Base-by-base conservation (phyloP, 2,797 vertebrate species). In the Buceros bicornis region DNA sequence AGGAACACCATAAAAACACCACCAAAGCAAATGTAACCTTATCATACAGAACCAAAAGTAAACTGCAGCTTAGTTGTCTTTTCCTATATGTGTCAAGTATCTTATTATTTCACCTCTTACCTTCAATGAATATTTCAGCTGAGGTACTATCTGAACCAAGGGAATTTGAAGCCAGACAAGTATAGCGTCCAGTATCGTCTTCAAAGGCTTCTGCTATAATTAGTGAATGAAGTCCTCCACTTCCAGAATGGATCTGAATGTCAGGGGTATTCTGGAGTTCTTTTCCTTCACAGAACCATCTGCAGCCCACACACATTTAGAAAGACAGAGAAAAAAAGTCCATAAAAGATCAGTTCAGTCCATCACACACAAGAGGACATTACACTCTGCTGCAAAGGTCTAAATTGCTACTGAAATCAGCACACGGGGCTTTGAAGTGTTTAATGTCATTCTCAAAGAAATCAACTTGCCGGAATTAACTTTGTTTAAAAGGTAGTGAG, bases 241-340 rank as follows among this genome's bases (percentile, higher is more conserved):
- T 98, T 94, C 98, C 98, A 90, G 98, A 98, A 85, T 2, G 92
- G 97, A 99, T 99, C 92, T 99, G 99, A 82, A 99, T 99, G 95
- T 99, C 99, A 15, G 99, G 99, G 28, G 98, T 98, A 98, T 98
- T 98, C 84, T 98, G 98, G 31, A 99, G 98, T 95, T 99, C 99
- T 33, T 98, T 99, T 42, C 99, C 99, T 98, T 99, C 99, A 97
- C 99, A 99, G 98, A 99, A 99, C 99, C 99, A 99, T 98, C 99
- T 99, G 98, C 73, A 93, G 94, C 85, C 92, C 95, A 96, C 89
- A 93, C 18, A 83, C 45, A 97, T 95, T 81, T 78, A 95, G 54
- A 91, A 84, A 85, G 11, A 94, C 31, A 83, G 85, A 82, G 13
- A 21, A 58, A 54, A 79, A 91, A 72, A 91, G 33, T 82, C 66